A percentile compares a stretch with the other conserved stretches of the same genome.
Evolutionary conservation across 2,113 vertebrate species (phyloP).

Genomic region (Oreochromis spilurus): DNA sequence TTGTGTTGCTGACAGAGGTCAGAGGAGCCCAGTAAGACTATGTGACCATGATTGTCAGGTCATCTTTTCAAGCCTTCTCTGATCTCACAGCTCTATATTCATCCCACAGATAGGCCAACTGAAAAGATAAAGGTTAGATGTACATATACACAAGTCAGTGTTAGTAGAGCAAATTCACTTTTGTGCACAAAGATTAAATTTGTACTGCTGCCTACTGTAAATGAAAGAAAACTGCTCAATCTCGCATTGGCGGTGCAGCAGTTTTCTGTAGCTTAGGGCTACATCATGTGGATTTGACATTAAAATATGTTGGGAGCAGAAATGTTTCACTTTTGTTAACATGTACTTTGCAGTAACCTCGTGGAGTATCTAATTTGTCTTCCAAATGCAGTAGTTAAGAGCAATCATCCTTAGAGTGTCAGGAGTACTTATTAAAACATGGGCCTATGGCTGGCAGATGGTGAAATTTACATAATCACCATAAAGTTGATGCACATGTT

Average conservation of each 20-base stretch:
- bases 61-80: slow-evolving; percentile 43
- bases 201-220: slow-evolving; percentile 43
- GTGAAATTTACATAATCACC: neutral
- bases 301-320: slow-evolving; percentile 37
- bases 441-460: neutral
- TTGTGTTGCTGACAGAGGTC: slow-evolving; percentile 35
- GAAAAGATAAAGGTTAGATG: slow-evolving; percentile 40
- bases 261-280: slow-evolving; percentile 36
- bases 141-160: slow-evolving; percentile 15
- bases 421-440: neutral
- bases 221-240: slow-evolving; percentile 28
- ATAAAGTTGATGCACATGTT: neutral
- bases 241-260: neutral
- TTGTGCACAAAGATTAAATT: slow-evolving; percentile 34
- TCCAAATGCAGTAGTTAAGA: slow-evolving; percentile 12
- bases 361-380: slow-evolving; percentile 31
- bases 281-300: slow-evolving; percentile 46
- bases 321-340: neutral
- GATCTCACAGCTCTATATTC: slow-evolving; percentile 30
- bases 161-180: slow-evolving; percentile 25
- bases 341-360: slow-evolving; percentile 13
- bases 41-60: slow-evolving; percentile 35
- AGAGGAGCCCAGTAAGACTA: slow-evolving; percentile 14
- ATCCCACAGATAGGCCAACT: slow-evolving; percentile 57
- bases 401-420: neutral